Percentiles rank a stretch among this genome's conserved stretches.
Evolutionary conservation across 2,888 invertebrate genomes (phyloP).

Genomic region (Platycnemis pennipes): DNA sequence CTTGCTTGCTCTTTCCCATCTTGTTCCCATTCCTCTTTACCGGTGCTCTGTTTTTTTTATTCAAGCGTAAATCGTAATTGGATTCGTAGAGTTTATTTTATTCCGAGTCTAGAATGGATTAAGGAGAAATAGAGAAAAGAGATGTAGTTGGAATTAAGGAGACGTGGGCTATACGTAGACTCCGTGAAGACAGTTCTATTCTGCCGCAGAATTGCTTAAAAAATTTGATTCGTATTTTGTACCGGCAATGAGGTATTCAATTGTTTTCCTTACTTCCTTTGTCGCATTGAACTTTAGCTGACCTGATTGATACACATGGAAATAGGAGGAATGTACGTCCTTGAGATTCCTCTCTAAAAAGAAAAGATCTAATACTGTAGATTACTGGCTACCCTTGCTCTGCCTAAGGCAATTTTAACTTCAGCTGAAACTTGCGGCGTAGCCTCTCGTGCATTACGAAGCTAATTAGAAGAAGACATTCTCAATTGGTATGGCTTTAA

Average conservation of each 20-base stretch:
- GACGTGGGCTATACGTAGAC: background rate
- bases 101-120: background rate
- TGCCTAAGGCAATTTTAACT: too few relatives aligned
- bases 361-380: background rate
- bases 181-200: background rate
- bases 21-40: background rate
- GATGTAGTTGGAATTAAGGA: background rate
- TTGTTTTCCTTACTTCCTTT: background rate
- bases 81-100: constrained; percentile 20
- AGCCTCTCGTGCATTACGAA: too few relatives aligned
- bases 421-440: too few relatives aligned
- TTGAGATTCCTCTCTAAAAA: background rate
- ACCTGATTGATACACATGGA: background rate
- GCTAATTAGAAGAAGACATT: too few relatives aligned
- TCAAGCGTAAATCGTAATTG: background rate
- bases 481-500: too few relatives aligned
- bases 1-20: background rate
- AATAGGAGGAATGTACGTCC: background rate
- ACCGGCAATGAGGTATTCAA: background rate
- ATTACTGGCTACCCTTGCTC: too few relatives aligned
- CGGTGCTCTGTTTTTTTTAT: too few relatives aligned
- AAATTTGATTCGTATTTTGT: background rate
- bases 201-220: background rate
- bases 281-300: background rate
- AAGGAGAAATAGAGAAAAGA: background rate